Evolutionary conservation across 2,888 invertebrate species (phyloP), one percentile per base, ranked within the genome.

Genomic region (Tetheella fluctuosa): DNA sequence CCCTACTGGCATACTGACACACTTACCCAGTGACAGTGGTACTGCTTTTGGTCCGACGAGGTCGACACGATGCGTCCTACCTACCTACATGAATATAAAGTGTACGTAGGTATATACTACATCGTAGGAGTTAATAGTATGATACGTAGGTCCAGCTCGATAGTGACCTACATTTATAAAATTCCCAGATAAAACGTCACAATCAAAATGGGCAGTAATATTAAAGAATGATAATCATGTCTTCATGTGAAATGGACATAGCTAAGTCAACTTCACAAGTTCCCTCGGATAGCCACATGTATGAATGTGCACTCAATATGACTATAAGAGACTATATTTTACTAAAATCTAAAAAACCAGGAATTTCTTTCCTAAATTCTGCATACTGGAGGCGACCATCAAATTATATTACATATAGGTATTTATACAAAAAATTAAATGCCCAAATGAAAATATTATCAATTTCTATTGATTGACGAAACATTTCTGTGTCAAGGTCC

Each of bases 21-120:
- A 93, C 89, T 93, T 91, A 91, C 93, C 93, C 79, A 92, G 84
- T 93, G 93, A 91, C 93, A 92, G 90, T 93, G 93, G 90, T 87
- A 91, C 92, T 92, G 87, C 91, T 91, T 91, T 91, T 89, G 89
- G 90, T 89, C 75, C 84, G 91, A 62, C 91, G 91, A 92, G 92
- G 92, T 88, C 92, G 84, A 67, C 77, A 72, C 80, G 80, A 88
- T 86, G 85, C 88, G 87, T 90, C 88, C 85, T 88, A 89, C 88
- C 85, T 88, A 89, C 86, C 88, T 87, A 87, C 83, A 79, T 85
- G 74, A 80, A 77, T 74, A 76, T 80, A 79, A 80, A 80, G 67
- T 77, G 64, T 72, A 61, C 65, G 73, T 61, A 62, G 58, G n/a
- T n/a, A n/a, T 60, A 42, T 67, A 30, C 10, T 30, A 64, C 62